These are phyloP conservation scores for Buathra laborator DNA, from an alignment of 2,888 invertebrate genomes.

Conservation along the genomic window DNA sequence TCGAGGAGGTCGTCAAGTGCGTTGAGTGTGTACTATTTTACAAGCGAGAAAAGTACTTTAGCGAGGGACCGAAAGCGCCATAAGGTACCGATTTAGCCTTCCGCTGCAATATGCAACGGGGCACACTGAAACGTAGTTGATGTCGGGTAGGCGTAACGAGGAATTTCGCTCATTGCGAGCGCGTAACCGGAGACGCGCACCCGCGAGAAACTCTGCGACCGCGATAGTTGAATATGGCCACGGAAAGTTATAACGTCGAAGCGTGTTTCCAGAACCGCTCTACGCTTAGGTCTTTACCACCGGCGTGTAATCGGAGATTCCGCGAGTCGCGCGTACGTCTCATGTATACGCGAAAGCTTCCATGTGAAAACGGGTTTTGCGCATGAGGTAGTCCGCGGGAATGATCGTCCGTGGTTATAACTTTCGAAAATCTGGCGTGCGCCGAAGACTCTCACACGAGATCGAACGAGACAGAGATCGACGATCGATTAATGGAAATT, in stretches of 20 bases:
- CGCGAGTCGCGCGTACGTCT: constrained; percentile 66
- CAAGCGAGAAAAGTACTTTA: constrained; percentile 35
- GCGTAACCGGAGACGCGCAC: constrained; percentile 65
- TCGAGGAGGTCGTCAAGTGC: constrained; percentile 37
- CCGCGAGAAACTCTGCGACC: constrained; percentile 41
- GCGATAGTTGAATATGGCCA: neutral
- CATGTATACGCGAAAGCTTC: constrained; percentile 14
- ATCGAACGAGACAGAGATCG: constrained; percentile 62
- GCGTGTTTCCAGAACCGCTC: constrained; percentile 27
- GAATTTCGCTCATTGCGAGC: constrained; percentile 60
- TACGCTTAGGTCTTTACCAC: constrained; percentile 1
- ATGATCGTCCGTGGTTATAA: constrained; percentile 41
- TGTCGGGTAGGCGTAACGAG: constrained; percentile 31
- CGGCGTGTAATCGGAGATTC: constrained; percentile 75
- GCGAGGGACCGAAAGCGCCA: constrained; percentile 11
- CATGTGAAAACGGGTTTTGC: constrained; percentile 74
- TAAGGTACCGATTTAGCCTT: neutral
- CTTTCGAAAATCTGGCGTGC: constrained; percentile 78
- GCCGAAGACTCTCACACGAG: constrained; percentile 45
- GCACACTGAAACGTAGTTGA: constrained; percentile 1
- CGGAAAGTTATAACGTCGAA: constrained; percentile 54
- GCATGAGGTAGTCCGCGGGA: constrained; percentile 12
- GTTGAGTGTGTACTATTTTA: neutral
- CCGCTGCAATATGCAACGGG: neutral
- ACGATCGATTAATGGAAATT: constrained; percentile 63